Evolutionary conservation across 2,888 invertebrate species (phyloP).

Genomic region (Eilema griseolum): DNA sequence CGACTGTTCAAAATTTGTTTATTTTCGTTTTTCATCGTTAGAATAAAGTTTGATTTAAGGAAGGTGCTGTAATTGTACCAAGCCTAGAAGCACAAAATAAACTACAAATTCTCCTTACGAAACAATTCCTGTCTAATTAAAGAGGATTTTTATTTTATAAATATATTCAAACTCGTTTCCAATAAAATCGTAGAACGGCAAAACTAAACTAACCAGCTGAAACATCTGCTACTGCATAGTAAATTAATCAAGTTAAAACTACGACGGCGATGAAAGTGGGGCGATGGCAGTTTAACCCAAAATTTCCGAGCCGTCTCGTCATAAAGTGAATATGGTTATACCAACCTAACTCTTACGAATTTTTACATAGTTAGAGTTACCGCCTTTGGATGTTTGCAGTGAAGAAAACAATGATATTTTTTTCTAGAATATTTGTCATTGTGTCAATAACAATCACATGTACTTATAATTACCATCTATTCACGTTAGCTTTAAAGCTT

Average conservation of each 20-base stretch:
- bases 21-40: too few species aligned
- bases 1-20: too few species aligned
- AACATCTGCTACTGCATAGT: slow-evolving; percentile 19
- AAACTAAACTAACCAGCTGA: slow-evolving; percentile 16
- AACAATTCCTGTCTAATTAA: neutral
- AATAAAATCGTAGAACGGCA: neutral
- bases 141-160: neutral
- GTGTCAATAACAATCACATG: neutral
- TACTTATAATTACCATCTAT: neutral
- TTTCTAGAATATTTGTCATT: neutral
- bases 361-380: neutral
- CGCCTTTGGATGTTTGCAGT: neutral
- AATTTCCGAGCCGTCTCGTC: slow-evolving; percentile 1
- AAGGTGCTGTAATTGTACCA: too few species aligned
- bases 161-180: slow-evolving; percentile 8
- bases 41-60: too few species aligned
- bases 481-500: too few species aligned
- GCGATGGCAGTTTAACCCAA: slow-evolving; percentile 16
- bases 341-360: neutral
- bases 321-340: neutral
- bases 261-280: slow-evolving; percentile 14
- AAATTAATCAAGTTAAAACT: slow-evolving; percentile 24
- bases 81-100: neutral
- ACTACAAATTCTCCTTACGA: neutral
- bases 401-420: neutral